A percentile compares a stretch with the other conserved stretches of the same genome.
phyloP scores from a whole-genome alignment of 2,113 vertebrate species.

The Herpetotheres cachinnans region DNA sequence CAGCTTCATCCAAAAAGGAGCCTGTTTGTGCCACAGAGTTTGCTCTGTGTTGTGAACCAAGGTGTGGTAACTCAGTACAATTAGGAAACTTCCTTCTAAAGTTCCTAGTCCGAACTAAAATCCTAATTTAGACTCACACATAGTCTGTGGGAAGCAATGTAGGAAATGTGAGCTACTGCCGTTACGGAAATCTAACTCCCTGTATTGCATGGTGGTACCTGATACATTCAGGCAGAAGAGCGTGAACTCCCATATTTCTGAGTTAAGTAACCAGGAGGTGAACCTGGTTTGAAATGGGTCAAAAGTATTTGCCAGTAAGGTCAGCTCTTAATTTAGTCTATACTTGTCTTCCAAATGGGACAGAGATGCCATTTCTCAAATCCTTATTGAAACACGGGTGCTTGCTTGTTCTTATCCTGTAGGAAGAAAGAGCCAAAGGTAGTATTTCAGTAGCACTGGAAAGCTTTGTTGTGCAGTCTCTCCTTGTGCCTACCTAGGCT shows the following conservation, averaged over 20 bases:
- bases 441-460: background rate
- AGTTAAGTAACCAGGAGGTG: background rate
- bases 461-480: background rate
- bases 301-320: background rate
- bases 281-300: background rate
- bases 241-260: background rate
- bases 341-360: background rate
- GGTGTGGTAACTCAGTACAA: rapidly evolving
- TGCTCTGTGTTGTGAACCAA: background rate
- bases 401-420: background rate
- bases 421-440: background rate
- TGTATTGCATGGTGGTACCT: background rate
- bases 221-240: background rate
- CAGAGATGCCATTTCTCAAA: background rate
- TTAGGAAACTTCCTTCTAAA: background rate
- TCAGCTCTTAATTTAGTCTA: background rate
- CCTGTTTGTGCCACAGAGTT: background rate
- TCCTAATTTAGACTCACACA: background rate
- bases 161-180: background rate
- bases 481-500: background rate
- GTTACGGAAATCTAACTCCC: background rate
- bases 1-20: background rate
- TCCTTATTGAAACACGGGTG: background rate
- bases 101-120: background rate
- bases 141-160: background rate